Percentiles rank a stretch among this genome's conserved stretches.
Conservation (phyloP, 2,797 vertebrate species). For the Periophthalmus magnuspinnatus region DNA sequence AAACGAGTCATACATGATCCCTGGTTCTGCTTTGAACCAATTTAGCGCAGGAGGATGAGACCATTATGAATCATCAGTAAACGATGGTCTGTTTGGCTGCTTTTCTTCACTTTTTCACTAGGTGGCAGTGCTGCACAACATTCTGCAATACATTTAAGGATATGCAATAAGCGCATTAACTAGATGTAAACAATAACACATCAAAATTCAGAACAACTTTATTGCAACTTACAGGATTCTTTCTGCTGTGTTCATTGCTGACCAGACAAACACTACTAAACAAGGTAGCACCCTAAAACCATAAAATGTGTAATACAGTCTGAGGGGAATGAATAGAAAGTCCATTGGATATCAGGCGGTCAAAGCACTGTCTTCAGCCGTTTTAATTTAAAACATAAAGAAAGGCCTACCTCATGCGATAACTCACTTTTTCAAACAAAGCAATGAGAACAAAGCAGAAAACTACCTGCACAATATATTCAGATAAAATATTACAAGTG, state of each 20-base stretch:
- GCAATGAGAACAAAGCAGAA: conserved; percentile 65
- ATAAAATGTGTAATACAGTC: conserved; percentile 46
- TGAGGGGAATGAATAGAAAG: conserved; percentile 45
- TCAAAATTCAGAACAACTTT: conserved; percentile 74
- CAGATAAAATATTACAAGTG: conserved; percentile 32
- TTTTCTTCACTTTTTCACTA: conserved; percentile 11
- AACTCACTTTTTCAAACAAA: conserved; percentile 56
- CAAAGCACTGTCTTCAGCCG: conserved; percentile 66
- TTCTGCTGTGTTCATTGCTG: conserved; percentile 63
- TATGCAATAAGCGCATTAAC: no score
- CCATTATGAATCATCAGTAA: background rate
- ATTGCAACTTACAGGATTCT: conserved; percentile 74
- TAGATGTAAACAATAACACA: background rate
- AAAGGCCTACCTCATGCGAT: conserved; percentile 63
- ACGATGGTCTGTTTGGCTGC: background rate
- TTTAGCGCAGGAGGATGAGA: background rate
- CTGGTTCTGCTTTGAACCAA: background rate
- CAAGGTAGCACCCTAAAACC: conserved; percentile 59
- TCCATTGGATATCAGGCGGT: conserved; percentile 57
- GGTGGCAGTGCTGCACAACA: conserved; percentile 40
- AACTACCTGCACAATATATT: conserved; percentile 63
- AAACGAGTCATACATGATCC: background rate
- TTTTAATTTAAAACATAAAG: conserved; percentile 82
- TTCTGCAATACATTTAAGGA: background rate
- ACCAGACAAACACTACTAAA: conserved; percentile 59